These are phyloP conservation scores for Zaprionus tsacasi DNA, from an alignment of 1,140 invertebrate species.

Conservation along the genomic window DNA sequence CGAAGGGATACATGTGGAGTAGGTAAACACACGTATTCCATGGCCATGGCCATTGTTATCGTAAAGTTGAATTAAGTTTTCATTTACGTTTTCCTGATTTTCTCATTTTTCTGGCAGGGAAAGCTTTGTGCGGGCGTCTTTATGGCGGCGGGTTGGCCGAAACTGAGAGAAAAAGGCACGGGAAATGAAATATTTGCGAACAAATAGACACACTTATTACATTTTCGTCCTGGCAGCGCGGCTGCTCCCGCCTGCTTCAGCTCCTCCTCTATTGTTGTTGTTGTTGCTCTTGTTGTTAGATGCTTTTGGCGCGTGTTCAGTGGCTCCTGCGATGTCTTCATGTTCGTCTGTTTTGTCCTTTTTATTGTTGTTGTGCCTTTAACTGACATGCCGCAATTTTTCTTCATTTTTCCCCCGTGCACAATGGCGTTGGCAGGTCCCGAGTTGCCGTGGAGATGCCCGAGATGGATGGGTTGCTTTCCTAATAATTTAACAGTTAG, in stretches of 20 bases:
- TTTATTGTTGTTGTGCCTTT: slow-evolving; percentile 72
- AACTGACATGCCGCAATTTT: slow-evolving; percentile 79
- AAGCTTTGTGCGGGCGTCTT: slow-evolving; percentile 40
- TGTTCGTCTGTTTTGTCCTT: slow-evolving; percentile 70
- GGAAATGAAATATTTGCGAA: slow-evolving; percentile 81
- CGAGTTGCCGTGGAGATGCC: slow-evolving; percentile 24
- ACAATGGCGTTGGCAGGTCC: slow-evolving; percentile 31
- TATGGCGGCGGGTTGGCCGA: slow-evolving; percentile 32
- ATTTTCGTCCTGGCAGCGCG: slow-evolving; percentile 62
- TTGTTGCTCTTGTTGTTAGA: slow-evolving; percentile 58
- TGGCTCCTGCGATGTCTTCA: slow-evolving; percentile 62
- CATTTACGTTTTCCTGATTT: slow-evolving; percentile 32
- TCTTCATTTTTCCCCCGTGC: slow-evolving; percentile 70
- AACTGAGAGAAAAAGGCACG: slow-evolving; percentile 57
- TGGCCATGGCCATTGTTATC: slow-evolving; percentile 35
- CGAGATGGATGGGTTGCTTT: slow-evolving; percentile 74
- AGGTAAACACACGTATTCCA: slow-evolving; percentile 25
- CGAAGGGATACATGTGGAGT: background rate
- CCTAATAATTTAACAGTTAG: slow-evolving; percentile 80
- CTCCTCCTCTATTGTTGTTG: slow-evolving; percentile 31
- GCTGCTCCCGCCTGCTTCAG: slow-evolving; percentile 1
- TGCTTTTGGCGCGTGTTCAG: slow-evolving; percentile 76
- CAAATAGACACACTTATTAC: slow-evolving; percentile 83
- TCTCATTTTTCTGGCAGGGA: slow-evolving; percentile 24
- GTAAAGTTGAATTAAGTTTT: slow-evolving; percentile 53